phyloP scores from a whole-genome alignment of 2,113 vertebrate species.

The Phylloscopus trochiloides region DNA sequence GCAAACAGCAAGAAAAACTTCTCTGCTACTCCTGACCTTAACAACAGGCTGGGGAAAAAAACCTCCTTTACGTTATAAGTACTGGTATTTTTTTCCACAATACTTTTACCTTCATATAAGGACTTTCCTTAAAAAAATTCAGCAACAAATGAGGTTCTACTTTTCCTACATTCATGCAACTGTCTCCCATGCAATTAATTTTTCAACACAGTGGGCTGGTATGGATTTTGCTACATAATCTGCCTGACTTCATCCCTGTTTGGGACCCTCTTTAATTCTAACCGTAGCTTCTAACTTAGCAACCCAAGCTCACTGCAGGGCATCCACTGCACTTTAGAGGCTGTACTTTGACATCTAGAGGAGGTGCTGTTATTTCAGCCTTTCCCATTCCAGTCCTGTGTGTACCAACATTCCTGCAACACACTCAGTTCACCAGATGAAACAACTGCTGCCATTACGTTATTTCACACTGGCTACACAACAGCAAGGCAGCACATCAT shows the following conservation, averaged over 20 bases:
- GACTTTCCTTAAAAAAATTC: background rate
- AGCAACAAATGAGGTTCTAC: background rate
- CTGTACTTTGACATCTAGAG: background rate
- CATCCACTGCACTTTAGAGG: background rate
- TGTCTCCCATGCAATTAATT: background rate
- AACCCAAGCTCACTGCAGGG: background rate
- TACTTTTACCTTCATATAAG: background rate
- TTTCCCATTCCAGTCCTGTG: background rate
- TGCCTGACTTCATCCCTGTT: background rate
- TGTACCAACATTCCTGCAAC: background rate
- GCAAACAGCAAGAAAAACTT: background rate
- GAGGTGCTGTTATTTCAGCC: background rate
- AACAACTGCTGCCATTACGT: background rate
- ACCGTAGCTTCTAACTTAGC: background rate
- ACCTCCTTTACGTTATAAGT: accelerated
- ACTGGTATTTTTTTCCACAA: background rate
- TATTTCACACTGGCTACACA: background rate
- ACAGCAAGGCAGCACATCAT: background rate
- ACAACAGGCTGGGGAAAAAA: background rate
- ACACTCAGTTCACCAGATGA: background rate
- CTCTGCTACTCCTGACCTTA: background rate
- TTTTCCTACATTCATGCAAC: background rate
- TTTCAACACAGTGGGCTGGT: background rate
- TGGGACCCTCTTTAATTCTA: background rate
- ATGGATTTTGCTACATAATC: background rate